These are phyloP conservation scores for Argyresthia goedartella DNA, from an alignment of 2,888 invertebrate genomes.

Conservation along the genomic window DNA sequence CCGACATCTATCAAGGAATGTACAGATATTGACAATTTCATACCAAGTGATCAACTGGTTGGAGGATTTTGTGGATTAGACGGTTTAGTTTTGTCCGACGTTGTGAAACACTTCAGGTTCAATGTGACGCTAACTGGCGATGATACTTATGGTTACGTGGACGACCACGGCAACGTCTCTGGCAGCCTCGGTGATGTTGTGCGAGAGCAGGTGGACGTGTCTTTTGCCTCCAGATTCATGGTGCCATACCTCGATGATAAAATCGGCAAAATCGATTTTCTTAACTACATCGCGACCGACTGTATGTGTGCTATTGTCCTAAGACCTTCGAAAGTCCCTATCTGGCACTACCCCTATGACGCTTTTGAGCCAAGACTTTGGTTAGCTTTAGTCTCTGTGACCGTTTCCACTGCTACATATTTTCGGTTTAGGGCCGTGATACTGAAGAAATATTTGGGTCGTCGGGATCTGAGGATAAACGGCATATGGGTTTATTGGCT, in stretches of 20 bases:
- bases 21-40: conserved; percentile 19
- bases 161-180: conserved; percentile 12
- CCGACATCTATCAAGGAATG: conserved; percentile 34
- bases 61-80: conserved; percentile 33
- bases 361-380: conserved; percentile 11
- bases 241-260: conserved; percentile 16
- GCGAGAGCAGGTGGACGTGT: conserved; percentile 27
- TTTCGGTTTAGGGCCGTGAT: conserved; percentile 21
- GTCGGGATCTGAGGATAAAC: conserved; percentile 1
- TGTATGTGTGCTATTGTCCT: conserved; percentile 27
- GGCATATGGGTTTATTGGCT: conserved; percentile 13
- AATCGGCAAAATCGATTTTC: conserved; percentile 13
- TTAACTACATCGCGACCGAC: conserved; percentile 25
- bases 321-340: conserved; percentile 19
- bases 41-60: conserved; percentile 16
- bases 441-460: conserved; percentile 1
- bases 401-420: conserved; percentile 15
- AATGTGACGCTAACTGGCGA: conserved; percentile 17
- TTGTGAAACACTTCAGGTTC: conserved; percentile 25
- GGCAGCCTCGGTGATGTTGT: conserved; percentile 30
- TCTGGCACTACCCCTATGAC: conserved; percentile 28
- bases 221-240: conserved; percentile 41
- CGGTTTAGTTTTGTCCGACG: conserved; percentile 30
- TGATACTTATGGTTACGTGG: conserved; percentile 19
- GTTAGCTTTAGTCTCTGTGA: conserved; percentile 13